Conservation (phyloP, 1,140 invertebrate genomes). For the Drosophila bipectinata region DNA sequence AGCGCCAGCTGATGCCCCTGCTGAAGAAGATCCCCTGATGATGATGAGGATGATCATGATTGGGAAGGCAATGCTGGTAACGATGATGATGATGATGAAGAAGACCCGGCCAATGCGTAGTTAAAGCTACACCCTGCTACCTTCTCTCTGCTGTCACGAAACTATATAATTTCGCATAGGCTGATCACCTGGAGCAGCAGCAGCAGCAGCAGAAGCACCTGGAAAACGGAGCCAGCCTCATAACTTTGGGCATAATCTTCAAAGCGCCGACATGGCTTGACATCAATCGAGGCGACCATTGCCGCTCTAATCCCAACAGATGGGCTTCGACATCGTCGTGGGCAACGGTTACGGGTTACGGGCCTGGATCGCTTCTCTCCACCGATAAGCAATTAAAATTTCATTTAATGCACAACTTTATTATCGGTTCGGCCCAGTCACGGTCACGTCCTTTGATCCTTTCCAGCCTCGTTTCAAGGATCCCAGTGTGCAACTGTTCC, state of each 20-base stretch:
- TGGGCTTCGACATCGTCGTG: slow-evolving; percentile 30
- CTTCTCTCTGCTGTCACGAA: slow-evolving; percentile 36
- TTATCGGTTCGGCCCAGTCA: slow-evolving; percentile 63
- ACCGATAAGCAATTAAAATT: slow-evolving; percentile 79
- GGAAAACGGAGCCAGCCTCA: slow-evolving; percentile 48
- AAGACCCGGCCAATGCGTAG: slow-evolving; percentile 64
- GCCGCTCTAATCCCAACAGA: slow-evolving; percentile 70
- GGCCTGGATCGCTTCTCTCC: slow-evolving; percentile 46
- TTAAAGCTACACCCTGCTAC: slow-evolving; percentile 54
- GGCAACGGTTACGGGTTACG: not conserved
- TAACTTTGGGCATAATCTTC: slow-evolving; percentile 80
- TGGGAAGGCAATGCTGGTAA: slow-evolving; percentile 22
- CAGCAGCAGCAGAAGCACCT: slow-evolving; percentile 12
- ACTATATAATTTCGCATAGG: slow-evolving; percentile 79
- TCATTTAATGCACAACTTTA: slow-evolving; percentile 78
- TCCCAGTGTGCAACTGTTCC: slow-evolving; percentile 27
- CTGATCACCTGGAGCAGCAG: slow-evolving; percentile 54
- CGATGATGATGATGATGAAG: slow-evolving; percentile 43
- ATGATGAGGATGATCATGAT: slow-evolving; percentile 4
- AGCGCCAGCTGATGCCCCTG: slow-evolving; percentile 51
- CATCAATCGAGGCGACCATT: slow-evolving; percentile 66
- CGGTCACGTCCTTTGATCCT: slow-evolving; percentile 76
- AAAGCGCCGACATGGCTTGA: slow-evolving; percentile 76
- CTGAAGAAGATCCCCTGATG: slow-evolving; percentile 30
- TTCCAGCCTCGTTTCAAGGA: slow-evolving; percentile 23